Evolutionary conservation across 2,113 vertebrate species (phyloP), one percentile per base, ranked within the genome.

Genomic region (Plectropomus leopardus): DNA sequence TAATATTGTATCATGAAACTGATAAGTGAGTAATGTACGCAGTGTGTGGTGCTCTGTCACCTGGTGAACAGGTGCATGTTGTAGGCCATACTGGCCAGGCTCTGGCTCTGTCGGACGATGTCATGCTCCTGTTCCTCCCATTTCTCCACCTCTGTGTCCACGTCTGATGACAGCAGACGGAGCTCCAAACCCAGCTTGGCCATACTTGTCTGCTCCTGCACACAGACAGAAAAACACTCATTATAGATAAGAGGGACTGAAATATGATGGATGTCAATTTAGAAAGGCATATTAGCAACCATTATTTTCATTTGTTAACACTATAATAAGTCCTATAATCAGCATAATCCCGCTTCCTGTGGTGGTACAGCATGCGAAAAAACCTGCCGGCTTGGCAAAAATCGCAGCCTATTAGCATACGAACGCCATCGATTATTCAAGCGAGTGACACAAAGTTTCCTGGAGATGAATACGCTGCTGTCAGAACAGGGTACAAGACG

Each of bases 51-150:
- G 17, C 28, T 30, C 1, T 4, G 36, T 30, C 94, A 99, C 98
- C 98, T 98, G 90, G 97, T 99, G 89, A 99, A 99, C 87, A 99
- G 95, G 89, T 98, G 96, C 86, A 99, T 97, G 80, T 96, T 97
- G 89, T 98, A 98, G 13, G 97, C 97, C 96, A 98, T 96, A 66
- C 96, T 97, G 92, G 98, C 97, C 90, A 99, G 94, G 88, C 94
- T 96, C 93, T 97, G 96, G 50, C 96, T 96, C 45, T 94, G 95
- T 0, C 93, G 95, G 54, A 97, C 94, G 0, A 99, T 89, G 45
- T 97, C 96, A 6, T 97, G 97, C 28, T 99, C 98, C 86, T 96
- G 97, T 86, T 99, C 96, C 48, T 97, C 97, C 98, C 98, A 99
- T 82, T 97, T 98, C 74, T 99, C 97, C 44, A 96, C 92, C 90